Evolutionary conservation across 2,888 invertebrate genomes (phyloP).

Genomic region (Biston stratarius): DNA sequence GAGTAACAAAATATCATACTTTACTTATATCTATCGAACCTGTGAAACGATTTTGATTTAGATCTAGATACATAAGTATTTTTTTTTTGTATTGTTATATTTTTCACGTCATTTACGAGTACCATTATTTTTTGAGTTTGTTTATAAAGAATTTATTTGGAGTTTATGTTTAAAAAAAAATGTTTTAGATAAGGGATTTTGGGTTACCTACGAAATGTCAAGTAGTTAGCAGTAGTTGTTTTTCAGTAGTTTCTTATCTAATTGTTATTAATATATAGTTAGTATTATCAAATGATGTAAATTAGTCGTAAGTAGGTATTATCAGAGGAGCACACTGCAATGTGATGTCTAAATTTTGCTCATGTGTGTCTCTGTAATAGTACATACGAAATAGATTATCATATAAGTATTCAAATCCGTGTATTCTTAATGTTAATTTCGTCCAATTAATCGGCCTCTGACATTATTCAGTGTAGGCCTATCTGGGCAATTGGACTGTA

Average conservation of each 20-base stretch:
- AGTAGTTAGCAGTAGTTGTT: neutral
- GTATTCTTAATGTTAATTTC: too few species aligned
- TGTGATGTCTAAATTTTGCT: too few species aligned
- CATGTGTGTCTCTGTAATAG: too few species aligned
- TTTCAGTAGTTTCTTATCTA: neutral
- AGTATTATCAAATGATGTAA: neutral
- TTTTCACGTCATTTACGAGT: neutral
- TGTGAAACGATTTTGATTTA: conserved; percentile 14
- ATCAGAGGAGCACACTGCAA: neutral
- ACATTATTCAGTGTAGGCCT: too few species aligned
- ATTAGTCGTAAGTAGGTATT: neutral
- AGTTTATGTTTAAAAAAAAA: neutral
- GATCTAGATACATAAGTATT: neutral
- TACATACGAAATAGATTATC: too few species aligned
- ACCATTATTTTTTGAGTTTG: conserved; percentile 1
- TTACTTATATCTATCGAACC: neutral
- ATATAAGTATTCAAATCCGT: too few species aligned
- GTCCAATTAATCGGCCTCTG: too few species aligned
- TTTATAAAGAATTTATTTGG: conserved; percentile 3
- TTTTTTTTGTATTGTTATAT: conserved; percentile 12
- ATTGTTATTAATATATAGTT: neutral
- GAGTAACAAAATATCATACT: neutral
- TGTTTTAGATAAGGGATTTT: neutral
- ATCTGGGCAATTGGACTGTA: too few species aligned
- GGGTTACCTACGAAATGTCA: conserved; percentile 4